Percentiles rank a stretch among this genome's conserved stretches.
phyloP scores from a whole-genome alignment of 2,888 invertebrate genomes.

The Folsomia candida region DNA sequence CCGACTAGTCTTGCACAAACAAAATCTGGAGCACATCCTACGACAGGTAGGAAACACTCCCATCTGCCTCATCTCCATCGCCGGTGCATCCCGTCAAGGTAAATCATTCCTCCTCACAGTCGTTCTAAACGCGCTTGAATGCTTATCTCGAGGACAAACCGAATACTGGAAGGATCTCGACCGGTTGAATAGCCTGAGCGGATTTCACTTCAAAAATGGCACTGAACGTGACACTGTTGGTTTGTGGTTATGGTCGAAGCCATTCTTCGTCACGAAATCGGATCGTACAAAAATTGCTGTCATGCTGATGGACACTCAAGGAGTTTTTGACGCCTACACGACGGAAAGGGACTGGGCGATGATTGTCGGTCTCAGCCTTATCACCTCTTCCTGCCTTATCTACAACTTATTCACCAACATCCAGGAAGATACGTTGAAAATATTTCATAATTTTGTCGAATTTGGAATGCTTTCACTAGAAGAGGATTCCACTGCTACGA shows the following conservation, averaged over 20 bases:
- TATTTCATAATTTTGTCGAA: slow-evolving; percentile 19
- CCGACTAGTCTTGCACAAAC: background rate
- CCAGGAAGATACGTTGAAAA: slow-evolving; percentile 23
- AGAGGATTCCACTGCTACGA: background rate
- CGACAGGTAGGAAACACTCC: slow-evolving; percentile 8
- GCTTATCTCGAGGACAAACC: background rate
- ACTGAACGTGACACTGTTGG: too few relatives aligned
- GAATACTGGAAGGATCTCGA: slow-evolving; percentile 22
- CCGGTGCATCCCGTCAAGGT: too few relatives aligned
- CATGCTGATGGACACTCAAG: too few relatives aligned
- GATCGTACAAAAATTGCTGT: slow-evolving; percentile 8
- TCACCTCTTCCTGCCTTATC: slow-evolving; percentile 29
- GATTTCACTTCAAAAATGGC: slow-evolving; percentile 19
- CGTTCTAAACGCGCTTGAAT: too few relatives aligned
- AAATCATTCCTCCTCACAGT: too few relatives aligned
- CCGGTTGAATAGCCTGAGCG: slow-evolving; percentile 13
- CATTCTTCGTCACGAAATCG: slow-evolving; percentile 18
- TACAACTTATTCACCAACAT: slow-evolving; percentile 30
- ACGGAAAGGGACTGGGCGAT: slow-evolving; percentile 25
- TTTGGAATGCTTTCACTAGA: too few relatives aligned
- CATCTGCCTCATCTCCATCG: slow-evolving; percentile 14
- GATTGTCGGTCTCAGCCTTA: slow-evolving; percentile 30
- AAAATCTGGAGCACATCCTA: background rate
- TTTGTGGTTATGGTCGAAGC: too few relatives aligned
- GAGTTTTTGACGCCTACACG: slow-evolving; percentile 28